A percentile compares a stretch with the other conserved stretches of the same genome.
phyloP scores from a whole-genome alignment of 2,888 invertebrate species.

The Abrostola triplasia region DNA sequence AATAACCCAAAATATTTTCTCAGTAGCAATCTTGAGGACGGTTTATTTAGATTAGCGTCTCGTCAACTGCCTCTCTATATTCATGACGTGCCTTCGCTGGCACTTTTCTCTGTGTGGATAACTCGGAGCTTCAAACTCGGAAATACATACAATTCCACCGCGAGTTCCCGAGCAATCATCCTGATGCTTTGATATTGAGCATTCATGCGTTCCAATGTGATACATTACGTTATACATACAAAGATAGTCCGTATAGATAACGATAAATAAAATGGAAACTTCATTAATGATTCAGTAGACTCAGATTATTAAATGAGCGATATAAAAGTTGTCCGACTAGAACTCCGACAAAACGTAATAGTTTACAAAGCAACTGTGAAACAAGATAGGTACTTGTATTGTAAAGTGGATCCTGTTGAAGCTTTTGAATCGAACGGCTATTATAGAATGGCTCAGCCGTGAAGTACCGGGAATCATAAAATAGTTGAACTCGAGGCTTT shows the following conservation, averaged over 20 bases:
- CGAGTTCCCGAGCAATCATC: constrained; percentile 57
- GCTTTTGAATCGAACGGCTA: constrained; percentile 11
- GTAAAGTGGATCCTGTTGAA: constrained; percentile 8
- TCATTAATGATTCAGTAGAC: constrained; percentile 8
- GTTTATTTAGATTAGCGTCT: constrained; percentile 75
- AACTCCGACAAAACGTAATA: constrained; percentile 14
- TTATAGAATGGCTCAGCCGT: constrained; percentile 1
- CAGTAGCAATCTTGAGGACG: constrained; percentile 62
- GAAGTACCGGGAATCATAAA: constrained; percentile 9
- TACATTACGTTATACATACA: constrained; percentile 25
- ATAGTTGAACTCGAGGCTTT: background rate
- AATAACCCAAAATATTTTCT: constrained; percentile 67
- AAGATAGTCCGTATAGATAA: background rate
- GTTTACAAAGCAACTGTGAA: constrained; percentile 28
- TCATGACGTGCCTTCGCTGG: constrained; percentile 65
- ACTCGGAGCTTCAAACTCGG: constrained; percentile 59
- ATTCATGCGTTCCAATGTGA: constrained; percentile 53
- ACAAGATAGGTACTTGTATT: constrained; percentile 18
- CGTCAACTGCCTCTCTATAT: constrained; percentile 68
- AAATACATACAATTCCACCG: constrained; percentile 63
- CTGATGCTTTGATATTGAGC: constrained; percentile 52
- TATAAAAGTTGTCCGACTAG: constrained; percentile 22
- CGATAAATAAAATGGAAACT: constrained; percentile 15
- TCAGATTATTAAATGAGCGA: constrained; percentile 17
- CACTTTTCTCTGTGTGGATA: constrained; percentile 61